These are phyloP conservation scores for Drosophila anomelani DNA, from an alignment of 2,888 invertebrate genomes.

Conservation along the genomic window DNA sequence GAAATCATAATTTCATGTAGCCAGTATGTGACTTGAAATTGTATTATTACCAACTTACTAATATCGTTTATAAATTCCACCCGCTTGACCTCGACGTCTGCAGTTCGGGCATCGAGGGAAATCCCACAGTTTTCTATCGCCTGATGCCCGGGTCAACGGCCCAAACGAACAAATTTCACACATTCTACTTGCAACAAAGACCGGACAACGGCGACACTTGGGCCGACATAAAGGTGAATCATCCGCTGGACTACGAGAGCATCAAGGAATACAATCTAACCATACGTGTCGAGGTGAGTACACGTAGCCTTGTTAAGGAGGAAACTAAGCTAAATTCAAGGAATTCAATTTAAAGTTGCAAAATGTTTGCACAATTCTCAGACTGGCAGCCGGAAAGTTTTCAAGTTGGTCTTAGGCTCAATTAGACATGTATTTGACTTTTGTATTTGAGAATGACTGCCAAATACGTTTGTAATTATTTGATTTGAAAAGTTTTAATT, in stretches of 20 bases:
- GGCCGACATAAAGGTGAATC: constrained; percentile 98
- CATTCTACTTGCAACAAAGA: constrained; percentile 97
- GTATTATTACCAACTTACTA: neutral
- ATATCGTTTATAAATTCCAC: constrained; percentile 16
- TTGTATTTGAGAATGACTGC: constrained; percentile 66
- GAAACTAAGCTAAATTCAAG: neutral
- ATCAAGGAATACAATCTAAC: constrained; percentile 98
- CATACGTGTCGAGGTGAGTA: constrained; percentile 95
- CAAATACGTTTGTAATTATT: constrained; percentile 72
- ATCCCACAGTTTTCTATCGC: constrained; percentile 97
- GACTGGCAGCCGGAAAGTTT: constrained; percentile 36
- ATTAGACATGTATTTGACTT: constrained; percentile 73
- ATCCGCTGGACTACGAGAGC: constrained; percentile 96
- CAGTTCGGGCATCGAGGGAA: constrained; percentile 98
- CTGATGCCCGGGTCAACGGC: constrained; percentile 98
- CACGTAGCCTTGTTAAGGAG: neutral
- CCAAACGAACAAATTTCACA: constrained; percentile 97
- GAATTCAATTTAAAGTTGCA: constrained; percentile 43
- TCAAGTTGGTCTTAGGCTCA: constrained; percentile 53
- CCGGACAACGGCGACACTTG: constrained; percentile 96
- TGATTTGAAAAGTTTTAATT: constrained; percentile 79
- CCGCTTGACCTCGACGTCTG: constrained; percentile 56
- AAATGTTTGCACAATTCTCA: constrained; percentile 20
- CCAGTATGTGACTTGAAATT: constrained; percentile 6
- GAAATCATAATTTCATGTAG: constrained; percentile 59